phyloP scores from a whole-genome alignment of 2,797 vertebrate species.

The Euthynnus affinis region DNA sequence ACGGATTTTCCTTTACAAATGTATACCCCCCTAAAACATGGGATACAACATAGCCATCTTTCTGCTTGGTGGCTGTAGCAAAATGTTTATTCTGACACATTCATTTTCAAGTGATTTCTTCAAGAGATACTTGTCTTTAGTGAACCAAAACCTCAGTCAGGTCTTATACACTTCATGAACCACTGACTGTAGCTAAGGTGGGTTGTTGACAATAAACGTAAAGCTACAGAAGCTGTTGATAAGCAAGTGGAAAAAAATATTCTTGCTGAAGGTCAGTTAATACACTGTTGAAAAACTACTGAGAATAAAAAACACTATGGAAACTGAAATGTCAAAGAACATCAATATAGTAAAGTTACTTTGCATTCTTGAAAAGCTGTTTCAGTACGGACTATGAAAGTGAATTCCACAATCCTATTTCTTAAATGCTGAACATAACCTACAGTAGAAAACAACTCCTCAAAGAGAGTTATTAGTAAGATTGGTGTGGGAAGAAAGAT shows the following conservation, averaged over 20 bases:
- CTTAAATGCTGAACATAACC: conserved; percentile 10
- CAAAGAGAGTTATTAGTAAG: conserved; percentile 21
- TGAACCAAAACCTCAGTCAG: neutral
- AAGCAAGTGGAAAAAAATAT: no score
- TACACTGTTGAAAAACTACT: neutral
- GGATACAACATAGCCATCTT: neutral
- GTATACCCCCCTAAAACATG: neutral
- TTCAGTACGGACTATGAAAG: neutral
- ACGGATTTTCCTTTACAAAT: neutral
- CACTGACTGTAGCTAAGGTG: neutral
- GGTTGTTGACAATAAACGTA: neutral
- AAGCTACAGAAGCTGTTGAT: no score
- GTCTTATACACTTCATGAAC: neutral
- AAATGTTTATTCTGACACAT: neutral
- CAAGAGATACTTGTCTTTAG: neutral
- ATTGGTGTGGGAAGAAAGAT: conserved; percentile 21
- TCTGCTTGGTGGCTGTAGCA: neutral
- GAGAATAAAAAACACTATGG: neutral
- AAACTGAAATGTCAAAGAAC: conserved; percentile 13
- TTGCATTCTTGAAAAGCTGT: neutral
- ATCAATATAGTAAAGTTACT: no score
- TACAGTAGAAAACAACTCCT: conserved; percentile 14
- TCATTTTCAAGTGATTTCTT: neutral
- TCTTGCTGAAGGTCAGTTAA: neutral
- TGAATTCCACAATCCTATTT: neutral